Percentiles rank a stretch among this genome's conserved stretches.
Evolutionary conservation across 2,113 vertebrate species (phyloP).

Genomic region (Crotalus horridus): DNA sequence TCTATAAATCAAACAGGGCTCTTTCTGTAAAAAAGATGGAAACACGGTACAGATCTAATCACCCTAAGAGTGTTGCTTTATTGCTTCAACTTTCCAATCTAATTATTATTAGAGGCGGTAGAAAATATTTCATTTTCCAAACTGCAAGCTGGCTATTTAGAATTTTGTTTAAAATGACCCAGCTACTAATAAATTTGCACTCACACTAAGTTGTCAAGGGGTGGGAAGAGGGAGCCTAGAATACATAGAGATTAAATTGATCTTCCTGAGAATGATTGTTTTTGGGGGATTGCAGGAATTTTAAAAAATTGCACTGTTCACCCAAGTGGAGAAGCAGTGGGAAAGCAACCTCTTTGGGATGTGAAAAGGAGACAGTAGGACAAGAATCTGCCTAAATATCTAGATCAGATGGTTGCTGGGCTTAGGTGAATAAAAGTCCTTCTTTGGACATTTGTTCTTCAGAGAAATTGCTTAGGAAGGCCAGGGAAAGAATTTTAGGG

Average conservation of each 20-base stretch:
- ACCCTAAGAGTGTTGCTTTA: slow-evolving; percentile 56
- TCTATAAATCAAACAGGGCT: slow-evolving; percentile 24
- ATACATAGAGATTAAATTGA: slow-evolving; percentile 5
- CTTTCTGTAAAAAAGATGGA: slow-evolving; percentile 46
- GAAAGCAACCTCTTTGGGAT: neutral
- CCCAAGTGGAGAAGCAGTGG: slow-evolving; percentile 1
- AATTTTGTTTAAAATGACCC: slow-evolving; percentile 53
- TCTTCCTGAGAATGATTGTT: slow-evolving; percentile 26
- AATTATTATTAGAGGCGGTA: slow-evolving; percentile 55
- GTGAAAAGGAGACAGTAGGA: neutral
- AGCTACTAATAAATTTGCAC: slow-evolving; percentile 49
- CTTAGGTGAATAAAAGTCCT: neutral
- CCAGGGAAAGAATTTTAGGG: neutral
- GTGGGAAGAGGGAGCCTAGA: neutral
- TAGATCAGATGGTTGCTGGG: neutral
- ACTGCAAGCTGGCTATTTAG: slow-evolving; percentile 43
- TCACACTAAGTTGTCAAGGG: slow-evolving; percentile 22
- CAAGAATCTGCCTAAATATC: neutral
- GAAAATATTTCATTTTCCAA: slow-evolving; percentile 55
- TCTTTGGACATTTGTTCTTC: neutral
- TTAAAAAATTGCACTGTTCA: slow-evolving; percentile 3
- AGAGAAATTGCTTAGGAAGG: neutral
- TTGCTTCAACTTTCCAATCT: slow-evolving; percentile 38
- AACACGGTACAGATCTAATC: slow-evolving; percentile 41
- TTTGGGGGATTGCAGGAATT: neutral